Conservation (phyloP, 1,140 invertebrate species). For the Ctenoplectra terminalis region DNA sequence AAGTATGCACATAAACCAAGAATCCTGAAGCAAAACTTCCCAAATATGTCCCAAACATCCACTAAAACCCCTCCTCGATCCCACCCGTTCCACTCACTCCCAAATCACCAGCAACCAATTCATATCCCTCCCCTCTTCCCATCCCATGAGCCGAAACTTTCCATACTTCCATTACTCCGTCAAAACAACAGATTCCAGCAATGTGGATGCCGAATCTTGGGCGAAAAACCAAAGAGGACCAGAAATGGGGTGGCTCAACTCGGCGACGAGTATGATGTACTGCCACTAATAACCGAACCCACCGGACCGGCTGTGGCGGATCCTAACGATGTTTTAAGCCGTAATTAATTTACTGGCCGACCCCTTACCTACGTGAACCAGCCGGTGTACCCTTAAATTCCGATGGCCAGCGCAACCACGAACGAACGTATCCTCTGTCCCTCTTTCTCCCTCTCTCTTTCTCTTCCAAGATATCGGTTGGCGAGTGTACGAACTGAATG, state of each 20-base stretch:
- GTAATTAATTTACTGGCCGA: constrained; percentile 78
- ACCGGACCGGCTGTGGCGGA: constrained; percentile 59
- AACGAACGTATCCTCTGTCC: not conserved
- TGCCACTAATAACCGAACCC: constrained; percentile 78
- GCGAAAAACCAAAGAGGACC: constrained; percentile 16
- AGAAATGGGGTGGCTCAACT: not conserved
- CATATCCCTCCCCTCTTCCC: too few relatives aligned
- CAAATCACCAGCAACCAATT: not conserved
- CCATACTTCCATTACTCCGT: not conserved
- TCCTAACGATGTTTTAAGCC: constrained; percentile 80
- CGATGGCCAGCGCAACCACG: constrained; percentile 2
- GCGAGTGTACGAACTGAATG: not conserved
- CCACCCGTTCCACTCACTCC: not conserved
- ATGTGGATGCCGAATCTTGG: not conserved
- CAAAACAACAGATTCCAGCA: not conserved
- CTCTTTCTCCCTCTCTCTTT: not conserved
- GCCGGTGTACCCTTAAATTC: constrained; percentile 42
- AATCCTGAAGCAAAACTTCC: too few relatives aligned
- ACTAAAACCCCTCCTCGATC: too few relatives aligned
- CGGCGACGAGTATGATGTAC: constrained; percentile 75
- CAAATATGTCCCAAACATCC: too few relatives aligned
- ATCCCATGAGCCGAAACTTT: not conserved
- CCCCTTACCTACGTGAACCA: constrained; percentile 65
- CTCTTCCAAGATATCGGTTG: not conserved
- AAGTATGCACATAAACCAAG: not conserved